phyloP scores from a whole-genome alignment of 2,888 invertebrate genomes.

The Microchrysa polita region DNA sequence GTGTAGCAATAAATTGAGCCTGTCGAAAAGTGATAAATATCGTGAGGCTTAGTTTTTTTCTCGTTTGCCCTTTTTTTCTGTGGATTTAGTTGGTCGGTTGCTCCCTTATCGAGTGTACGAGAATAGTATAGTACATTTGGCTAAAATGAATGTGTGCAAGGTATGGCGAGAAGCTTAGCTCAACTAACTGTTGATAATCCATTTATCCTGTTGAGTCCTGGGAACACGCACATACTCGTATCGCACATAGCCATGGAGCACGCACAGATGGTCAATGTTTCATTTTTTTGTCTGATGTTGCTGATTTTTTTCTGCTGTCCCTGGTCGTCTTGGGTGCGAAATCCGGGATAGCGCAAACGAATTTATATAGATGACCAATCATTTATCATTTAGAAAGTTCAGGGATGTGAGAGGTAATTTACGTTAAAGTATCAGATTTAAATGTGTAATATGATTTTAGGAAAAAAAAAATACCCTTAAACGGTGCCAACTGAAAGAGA shows the following conservation, averaged over 20 bases:
- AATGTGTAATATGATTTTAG: not conserved
- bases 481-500: too few relatives aligned
- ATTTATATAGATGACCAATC: conserved; percentile 19
- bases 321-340: not conserved
- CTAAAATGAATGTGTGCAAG: not conserved
- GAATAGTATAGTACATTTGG: not conserved
- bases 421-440: conserved; percentile 1
- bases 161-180: conserved; percentile 15
- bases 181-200: conserved; percentile 39
- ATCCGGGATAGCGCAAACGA: conserved; percentile 12
- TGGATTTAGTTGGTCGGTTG: conserved; percentile 9
- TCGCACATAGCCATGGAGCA: conserved; percentile 4
- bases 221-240: conserved; percentile 8
- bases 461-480: too few relatives aligned
- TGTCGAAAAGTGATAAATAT: conserved; percentile 45
- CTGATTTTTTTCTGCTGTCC: too few relatives aligned
- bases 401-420: conserved; percentile 7
- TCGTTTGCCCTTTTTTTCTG: not conserved
- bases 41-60: conserved; percentile 25
- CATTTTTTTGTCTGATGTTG: conserved; percentile 9
- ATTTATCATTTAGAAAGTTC: conserved; percentile 12
- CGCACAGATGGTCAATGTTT: conserved; percentile 42
- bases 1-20: conserved; percentile 31
- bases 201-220: conserved; percentile 30
- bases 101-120: too few relatives aligned